phyloP scores from a whole-genome alignment of 1,140 invertebrate genomes.

The Heliconius congener region DNA sequence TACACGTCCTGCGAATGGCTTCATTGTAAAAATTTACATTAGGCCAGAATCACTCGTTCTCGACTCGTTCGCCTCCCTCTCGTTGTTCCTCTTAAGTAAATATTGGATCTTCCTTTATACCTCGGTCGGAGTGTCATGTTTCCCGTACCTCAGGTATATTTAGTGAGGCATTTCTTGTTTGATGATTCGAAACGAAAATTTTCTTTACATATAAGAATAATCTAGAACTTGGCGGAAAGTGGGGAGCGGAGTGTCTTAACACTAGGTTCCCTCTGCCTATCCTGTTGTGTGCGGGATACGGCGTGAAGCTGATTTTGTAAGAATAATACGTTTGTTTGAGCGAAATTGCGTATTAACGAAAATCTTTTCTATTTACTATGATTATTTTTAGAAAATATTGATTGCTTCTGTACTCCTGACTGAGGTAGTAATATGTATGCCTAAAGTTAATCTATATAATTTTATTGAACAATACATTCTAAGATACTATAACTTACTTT shows the following conservation, averaged over 20 bases:
- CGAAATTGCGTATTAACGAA: background rate
- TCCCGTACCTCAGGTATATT: conserved; percentile 14
- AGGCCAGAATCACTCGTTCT: conserved; percentile 54
- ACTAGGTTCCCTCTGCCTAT: no score
- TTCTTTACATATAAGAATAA: background rate
- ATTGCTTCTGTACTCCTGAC: no score
- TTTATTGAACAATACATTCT: no score
- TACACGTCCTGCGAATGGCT: conserved; percentile 70
- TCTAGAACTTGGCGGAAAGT: no score
- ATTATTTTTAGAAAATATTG: background rate
- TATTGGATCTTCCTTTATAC: conserved; percentile 67
- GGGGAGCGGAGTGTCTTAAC: no score
- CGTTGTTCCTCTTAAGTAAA: conserved; percentile 57
- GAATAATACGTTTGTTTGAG: background rate
- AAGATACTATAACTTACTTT: background rate
- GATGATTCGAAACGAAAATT: background rate
- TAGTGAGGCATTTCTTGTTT: background rate
- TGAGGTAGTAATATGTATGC: no score
- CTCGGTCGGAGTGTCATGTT: conserved; percentile 58
- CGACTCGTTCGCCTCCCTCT: conserved; percentile 33
- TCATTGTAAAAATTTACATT: conserved; percentile 77
- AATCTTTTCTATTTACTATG: background rate
- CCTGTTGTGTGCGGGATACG: no score
- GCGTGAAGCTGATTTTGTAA: no score
- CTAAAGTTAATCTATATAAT: no score